A percentile compares a stretch with the other conserved stretches of the same genome.
Conservation (phyloP, 2,113 vertebrate genomes). For the Prunella fulvescens region DNA sequence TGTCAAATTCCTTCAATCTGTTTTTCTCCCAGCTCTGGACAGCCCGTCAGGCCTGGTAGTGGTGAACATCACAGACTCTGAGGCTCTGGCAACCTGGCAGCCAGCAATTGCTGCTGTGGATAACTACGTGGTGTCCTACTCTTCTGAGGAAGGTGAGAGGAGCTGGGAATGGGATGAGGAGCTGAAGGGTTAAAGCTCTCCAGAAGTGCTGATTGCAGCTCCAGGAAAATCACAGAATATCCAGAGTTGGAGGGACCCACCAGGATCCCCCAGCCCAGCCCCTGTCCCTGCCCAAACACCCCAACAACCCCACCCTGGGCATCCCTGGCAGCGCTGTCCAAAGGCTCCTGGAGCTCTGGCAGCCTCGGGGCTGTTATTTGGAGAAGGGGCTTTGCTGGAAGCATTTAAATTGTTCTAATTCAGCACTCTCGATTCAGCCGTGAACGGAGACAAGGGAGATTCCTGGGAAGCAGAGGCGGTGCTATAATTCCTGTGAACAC, state of each 20-base stretch:
- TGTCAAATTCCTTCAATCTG: background rate
- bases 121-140: constrained; percentile 89
- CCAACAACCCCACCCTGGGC: background rate
- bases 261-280: rapidly evolving
- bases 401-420: background rate
- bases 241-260: too few relatives aligned
- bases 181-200: background rate
- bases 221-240: background rate
- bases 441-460: rapidly evolving
- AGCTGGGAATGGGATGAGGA: background rate
- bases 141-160: constrained; percentile 81
- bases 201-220: background rate
- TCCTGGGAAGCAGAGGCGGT: background rate
- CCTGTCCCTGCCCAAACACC: background rate
- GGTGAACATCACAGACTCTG: constrained; percentile 88
- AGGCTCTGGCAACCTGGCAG: constrained; percentile 90
- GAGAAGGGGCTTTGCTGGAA: background rate
- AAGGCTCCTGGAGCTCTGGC: background rate
- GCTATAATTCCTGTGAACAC: constrained; percentile 2
- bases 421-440: background rate
- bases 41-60: constrained; percentile 85
- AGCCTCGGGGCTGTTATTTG: background rate
- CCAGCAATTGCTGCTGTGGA: constrained; percentile 92
- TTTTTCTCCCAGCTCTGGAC: constrained; percentile 82
- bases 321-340: background rate